Percentiles rank a stretch among this genome's conserved stretches.
These are phyloP conservation scores for Toxotes jaculatrix DNA, from an alignment of 2,113 vertebrate genomes.

Conservation along the genomic window DNA sequence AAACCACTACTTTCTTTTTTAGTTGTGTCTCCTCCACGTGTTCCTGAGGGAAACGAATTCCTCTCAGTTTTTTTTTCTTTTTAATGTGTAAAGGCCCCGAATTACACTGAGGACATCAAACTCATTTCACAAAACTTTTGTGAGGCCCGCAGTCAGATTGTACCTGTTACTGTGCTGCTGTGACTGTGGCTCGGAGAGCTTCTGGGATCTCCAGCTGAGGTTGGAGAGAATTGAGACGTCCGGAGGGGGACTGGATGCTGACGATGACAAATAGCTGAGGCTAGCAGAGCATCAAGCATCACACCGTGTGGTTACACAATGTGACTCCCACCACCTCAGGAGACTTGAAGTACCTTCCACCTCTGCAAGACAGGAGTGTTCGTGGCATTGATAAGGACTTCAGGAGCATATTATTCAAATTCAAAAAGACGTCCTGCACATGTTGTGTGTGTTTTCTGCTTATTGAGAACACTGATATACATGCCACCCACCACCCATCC, in stretches of 20 bases:
- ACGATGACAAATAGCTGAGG: conserved; percentile 69
- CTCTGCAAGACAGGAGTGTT: conserved; percentile 16
- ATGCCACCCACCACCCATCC: not conserved
- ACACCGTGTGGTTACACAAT: conserved; percentile 57
- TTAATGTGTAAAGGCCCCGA: not conserved
- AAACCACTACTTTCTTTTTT: not conserved
- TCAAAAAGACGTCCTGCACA: not conserved
- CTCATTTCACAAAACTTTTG: conserved; percentile 38
- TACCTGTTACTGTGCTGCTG: conserved; percentile 8
- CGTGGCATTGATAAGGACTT: conserved; percentile 17
- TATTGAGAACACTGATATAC: conserved; percentile 1
- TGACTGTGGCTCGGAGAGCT: conserved; percentile 33
- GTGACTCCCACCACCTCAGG: conserved; percentile 58
- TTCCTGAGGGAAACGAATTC: conserved; percentile 16
- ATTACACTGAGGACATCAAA: conserved; percentile 20
- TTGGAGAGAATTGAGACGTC: conserved; percentile 36
- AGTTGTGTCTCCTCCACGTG: not conserved
- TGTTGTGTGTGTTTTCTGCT: conserved; percentile 1
- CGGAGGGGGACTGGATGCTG: conserved; percentile 50
- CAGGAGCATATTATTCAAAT: conserved; percentile 18
- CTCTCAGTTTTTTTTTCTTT: conserved; percentile 13
- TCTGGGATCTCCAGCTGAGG: conserved; percentile 36
- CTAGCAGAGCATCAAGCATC: conserved; percentile 58
- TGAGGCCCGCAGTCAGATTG: conserved; percentile 27
- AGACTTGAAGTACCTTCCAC: conserved; percentile 46